A percentile compares a stretch with the other conserved stretches of the same genome.
Conservation (phyloP, 2,888 invertebrate genomes). For the Idaea straminata region DNA sequence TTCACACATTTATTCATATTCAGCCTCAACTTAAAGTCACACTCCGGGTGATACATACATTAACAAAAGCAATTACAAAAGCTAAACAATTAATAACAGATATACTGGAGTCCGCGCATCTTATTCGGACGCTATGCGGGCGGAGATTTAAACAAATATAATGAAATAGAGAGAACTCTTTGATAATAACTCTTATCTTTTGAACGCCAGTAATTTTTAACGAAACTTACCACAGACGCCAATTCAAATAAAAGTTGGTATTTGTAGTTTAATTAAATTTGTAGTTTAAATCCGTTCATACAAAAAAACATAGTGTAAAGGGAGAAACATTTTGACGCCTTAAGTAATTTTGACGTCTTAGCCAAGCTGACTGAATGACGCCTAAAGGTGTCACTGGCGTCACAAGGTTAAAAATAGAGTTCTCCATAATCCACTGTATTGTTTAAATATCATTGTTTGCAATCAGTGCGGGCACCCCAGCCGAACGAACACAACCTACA, state of each 20-base stretch:
- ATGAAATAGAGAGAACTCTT: not conserved
- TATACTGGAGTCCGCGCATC: constrained; percentile 46
- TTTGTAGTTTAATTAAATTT: too few relatives aligned
- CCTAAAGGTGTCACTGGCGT: too few relatives aligned
- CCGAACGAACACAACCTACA: constrained; percentile 47
- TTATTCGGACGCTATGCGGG: constrained; percentile 2
- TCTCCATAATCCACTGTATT: not conserved
- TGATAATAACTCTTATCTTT: too few relatives aligned
- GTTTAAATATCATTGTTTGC: not conserved
- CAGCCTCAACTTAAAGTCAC: constrained; percentile 67
- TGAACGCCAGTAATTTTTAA: too few relatives aligned
- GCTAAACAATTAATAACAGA: constrained; percentile 74
- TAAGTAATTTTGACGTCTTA: too few relatives aligned
- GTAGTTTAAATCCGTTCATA: too few relatives aligned
- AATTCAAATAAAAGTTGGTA: too few relatives aligned
- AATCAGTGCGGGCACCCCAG: not conserved
- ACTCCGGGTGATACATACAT: constrained; percentile 52
- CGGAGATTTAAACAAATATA: not conserved
- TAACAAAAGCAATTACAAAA: constrained; percentile 63
- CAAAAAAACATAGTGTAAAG: too few relatives aligned
- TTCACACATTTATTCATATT: constrained; percentile 63
- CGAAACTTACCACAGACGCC: too few relatives aligned
- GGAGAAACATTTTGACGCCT: too few relatives aligned
- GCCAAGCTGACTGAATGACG: too few relatives aligned
- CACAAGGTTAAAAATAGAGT: not conserved